Base-by-base conservation (phyloP, 2,888 invertebrate genomes). In the Agapostemon virescens region DNA sequence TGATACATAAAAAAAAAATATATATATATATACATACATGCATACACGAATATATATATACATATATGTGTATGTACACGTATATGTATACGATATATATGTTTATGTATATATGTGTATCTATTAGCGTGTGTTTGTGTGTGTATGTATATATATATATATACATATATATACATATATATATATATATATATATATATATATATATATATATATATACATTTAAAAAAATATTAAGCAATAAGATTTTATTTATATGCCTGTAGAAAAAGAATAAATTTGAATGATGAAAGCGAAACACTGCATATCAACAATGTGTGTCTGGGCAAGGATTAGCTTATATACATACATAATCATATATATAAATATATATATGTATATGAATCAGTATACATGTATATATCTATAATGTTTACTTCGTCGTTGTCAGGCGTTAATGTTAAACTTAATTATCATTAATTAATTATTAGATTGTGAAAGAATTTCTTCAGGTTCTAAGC, bases 281-380 rank as follows among this genome's bases (percentile, higher is more conserved):
- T 83, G 82, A 88, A 81, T 81, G 86, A 84, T 74, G 73, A 82
- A 55, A 76, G 70, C 79, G 88, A 91, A 61, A 91, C 91, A 92
- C 82, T 92, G 90, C 92, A 92, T 92, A 92, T 92, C 92, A 91
- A 84, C 91, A 89, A 61, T 89, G 91, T 92, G 91, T 90, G 92
- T 92, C 91, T 92, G 92, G 91, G 90, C 91, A 92, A 92, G 91
- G 89, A 91, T 91, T 92, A 92, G 92, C 92, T 92, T 92, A 87
- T 84, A 85, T 61, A 82, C 86, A 82, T 74, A 86, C 85, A 83
- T 87, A 84, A 90, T 92, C 91, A 91, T 87, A 86, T 84, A 85
- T 86, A 88, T 87, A 89, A 84, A 87, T 81, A 87, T 83, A 87
- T 87, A 85, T 85, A 85, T 85, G 85, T 84, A 86, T 87, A 68